A percentile compares a stretch with the other conserved stretches of the same genome.
Conservation (phyloP, 2,888 invertebrate species). For the Lepidocyrtinus sp. region DNA sequence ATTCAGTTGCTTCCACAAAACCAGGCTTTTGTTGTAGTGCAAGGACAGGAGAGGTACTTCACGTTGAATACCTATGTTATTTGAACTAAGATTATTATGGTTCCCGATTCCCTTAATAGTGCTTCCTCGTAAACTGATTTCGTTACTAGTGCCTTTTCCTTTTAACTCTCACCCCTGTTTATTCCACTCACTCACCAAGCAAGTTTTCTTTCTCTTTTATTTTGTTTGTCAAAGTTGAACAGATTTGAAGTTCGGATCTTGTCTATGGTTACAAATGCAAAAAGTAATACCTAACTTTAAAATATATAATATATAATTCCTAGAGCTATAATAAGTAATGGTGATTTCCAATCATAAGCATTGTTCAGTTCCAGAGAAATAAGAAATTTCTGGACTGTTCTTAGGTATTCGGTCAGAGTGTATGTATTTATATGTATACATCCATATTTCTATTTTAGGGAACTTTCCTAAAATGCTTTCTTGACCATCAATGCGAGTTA, state of each 20-base stretch:
- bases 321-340: no score
- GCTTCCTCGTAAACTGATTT: constrained; percentile 4
- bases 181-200: background rate
- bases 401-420: no score
- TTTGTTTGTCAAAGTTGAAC: constrained; percentile 11
- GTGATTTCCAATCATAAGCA: no score
- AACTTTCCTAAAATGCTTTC: no score
- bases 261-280: background rate
- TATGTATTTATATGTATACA: no score
- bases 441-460: no score
- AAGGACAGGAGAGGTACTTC: constrained; percentile 16
- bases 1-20: constrained; percentile 6
- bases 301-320: no score
- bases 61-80: background rate
- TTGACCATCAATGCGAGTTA: no score
- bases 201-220: background rate
- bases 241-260: background rate
- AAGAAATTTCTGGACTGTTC: no score
- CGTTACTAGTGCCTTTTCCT: background rate
- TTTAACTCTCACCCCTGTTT: constrained; percentile 12
- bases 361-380: no score
- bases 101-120: background rate
- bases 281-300: background rate
- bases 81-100: constrained; percentile 15
- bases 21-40: constrained; percentile 4